phyloP scores from a whole-genome alignment of 2,797 vertebrate genomes.

The Schizopygopsis malacanthus region DNA sequence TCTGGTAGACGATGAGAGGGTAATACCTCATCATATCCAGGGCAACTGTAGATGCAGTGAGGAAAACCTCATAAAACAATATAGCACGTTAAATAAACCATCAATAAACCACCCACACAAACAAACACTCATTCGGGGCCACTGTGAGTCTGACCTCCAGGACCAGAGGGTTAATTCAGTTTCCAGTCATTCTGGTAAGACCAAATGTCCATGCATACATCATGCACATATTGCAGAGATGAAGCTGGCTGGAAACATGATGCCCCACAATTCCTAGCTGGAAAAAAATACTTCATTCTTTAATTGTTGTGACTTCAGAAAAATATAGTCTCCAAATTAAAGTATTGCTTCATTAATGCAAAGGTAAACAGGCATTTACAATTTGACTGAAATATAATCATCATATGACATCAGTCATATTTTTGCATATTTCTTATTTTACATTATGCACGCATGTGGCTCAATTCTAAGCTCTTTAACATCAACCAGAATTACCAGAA shows the following conservation, averaged over 20 bases:
- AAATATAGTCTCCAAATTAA: neutral
- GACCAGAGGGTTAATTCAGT: conserved; percentile 39
- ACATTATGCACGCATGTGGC: neutral
- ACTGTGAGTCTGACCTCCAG: conserved; percentile 27
- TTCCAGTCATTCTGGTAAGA: neutral
- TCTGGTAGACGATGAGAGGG: conserved; percentile 73
- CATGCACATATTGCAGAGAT: neutral
- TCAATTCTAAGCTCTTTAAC: neutral
- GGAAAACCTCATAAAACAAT: conserved; percentile 76
- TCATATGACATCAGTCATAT: neutral
- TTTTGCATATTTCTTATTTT: neutral
- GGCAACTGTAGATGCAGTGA: conserved; percentile 76
- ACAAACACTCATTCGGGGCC: conserved; percentile 1
- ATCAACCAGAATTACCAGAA: neutral
- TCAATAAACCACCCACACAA: conserved; percentile 27
- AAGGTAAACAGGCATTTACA: neutral
- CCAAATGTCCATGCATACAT: neutral
- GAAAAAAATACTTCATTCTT: neutral
- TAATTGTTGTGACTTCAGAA: neutral
- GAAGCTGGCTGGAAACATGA: neutral
- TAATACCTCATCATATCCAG: conserved; percentile 81
- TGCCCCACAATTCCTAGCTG: neutral
- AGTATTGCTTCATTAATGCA: neutral
- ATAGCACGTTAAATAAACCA: conserved; percentile 75
- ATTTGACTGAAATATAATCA: neutral